Percentiles rank a stretch among this genome's conserved stretches.
Evolutionary conservation across 2,113 vertebrate genomes (phyloP).

Genomic region (Bolborhynchus lineola): DNA sequence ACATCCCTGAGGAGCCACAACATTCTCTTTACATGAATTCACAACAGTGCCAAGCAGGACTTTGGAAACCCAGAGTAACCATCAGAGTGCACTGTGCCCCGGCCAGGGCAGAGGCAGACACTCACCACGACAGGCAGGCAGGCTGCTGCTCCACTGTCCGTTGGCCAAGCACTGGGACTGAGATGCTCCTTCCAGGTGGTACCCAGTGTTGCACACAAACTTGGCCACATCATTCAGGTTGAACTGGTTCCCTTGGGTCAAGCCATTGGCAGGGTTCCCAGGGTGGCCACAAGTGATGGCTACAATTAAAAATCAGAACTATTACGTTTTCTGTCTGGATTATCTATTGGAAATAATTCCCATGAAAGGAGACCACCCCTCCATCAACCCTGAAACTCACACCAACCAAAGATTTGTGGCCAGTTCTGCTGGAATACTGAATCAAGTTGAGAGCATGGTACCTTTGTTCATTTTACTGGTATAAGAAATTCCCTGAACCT

Average conservation of each 20-base stretch:
- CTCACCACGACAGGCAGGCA: constrained; percentile 93
- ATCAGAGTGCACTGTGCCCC: background rate
- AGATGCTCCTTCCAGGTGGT: constrained; percentile 82
- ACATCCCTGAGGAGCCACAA: accelerated
- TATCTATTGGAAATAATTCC: background rate
- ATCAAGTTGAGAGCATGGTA: accelerated
- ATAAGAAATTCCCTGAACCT: background rate
- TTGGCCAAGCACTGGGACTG: constrained; percentile 89
- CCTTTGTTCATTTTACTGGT: background rate
- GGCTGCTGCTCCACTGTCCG: constrained; percentile 90
- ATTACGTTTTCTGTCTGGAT: background rate
- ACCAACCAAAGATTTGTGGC: background rate
- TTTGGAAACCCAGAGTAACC: background rate
- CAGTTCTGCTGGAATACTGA: background rate
- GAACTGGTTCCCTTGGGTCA: constrained; percentile 93
- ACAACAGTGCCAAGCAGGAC: background rate
- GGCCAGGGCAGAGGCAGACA: background rate
- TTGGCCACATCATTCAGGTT: constrained; percentile 92
- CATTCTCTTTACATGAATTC: accelerated
- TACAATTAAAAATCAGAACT: constrained; percentile 48
- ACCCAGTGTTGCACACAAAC: constrained; percentile 90
- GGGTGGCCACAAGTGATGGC: constrained; percentile 97
- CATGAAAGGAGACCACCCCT: accelerated
- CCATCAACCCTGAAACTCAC: background rate
- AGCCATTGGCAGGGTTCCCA: constrained; percentile 88